phyloP scores from a whole-genome alignment of 2,113 vertebrate genomes.

The Mohoua ochrocephala region DNA sequence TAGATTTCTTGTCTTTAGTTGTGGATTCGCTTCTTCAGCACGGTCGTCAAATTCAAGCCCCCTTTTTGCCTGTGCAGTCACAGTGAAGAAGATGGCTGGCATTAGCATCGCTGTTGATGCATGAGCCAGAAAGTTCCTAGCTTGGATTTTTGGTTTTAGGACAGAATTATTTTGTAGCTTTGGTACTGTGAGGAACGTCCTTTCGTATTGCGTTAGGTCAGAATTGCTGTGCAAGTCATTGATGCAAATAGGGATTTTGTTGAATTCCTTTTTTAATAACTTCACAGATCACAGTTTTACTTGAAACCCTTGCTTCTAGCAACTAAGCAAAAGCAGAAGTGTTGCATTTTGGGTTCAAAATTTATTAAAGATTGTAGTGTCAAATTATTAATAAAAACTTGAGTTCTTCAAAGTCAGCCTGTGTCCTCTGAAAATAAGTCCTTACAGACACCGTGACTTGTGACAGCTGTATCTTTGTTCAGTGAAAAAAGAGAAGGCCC shows the following conservation, averaged over 20 bases:
- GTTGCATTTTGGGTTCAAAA: not conserved
- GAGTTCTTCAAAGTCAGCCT: not conserved
- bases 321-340: not conserved
- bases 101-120: not conserved
- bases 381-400: not conserved
- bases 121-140: not conserved
- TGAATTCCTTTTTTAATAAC: not conserved
- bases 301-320: not conserved
- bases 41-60: not conserved
- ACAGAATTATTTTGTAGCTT: not conserved
- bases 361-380: not conserved
- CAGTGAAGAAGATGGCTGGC: not conserved
- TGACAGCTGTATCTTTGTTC: rapidly evolving
- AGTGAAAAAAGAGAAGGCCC: not conserved
- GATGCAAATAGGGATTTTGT: not conserved
- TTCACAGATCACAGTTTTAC: not conserved
- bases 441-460: not conserved
- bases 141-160: not conserved
- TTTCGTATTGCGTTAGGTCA: not conserved
- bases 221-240: not conserved
- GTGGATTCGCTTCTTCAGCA: not conserved
- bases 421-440: not conserved
- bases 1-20: not conserved
- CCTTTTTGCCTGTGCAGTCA: not conserved
- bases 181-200: not conserved